Conservation (phyloP, 2,888 invertebrate species). For the Caenorhabditis doughertyi region DNA sequence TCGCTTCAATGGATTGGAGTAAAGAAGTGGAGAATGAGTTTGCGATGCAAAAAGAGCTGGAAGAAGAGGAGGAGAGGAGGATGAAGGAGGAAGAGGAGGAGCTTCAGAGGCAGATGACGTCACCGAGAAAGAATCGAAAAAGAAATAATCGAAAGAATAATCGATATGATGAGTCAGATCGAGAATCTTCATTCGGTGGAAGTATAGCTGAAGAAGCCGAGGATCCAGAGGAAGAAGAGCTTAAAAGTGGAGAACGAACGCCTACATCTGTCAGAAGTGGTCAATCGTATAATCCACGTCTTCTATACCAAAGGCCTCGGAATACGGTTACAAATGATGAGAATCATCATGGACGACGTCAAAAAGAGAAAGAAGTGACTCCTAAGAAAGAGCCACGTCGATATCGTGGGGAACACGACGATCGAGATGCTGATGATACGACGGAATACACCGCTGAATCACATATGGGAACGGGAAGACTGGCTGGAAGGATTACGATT, state of each 20-base stretch:
- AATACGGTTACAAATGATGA: not conserved
- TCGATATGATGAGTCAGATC: constrained; percentile 54
- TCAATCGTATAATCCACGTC: constrained; percentile 20
- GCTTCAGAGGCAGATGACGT: constrained; percentile 10
- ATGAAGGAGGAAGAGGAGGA: constrained; percentile 1
- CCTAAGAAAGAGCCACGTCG: constrained; percentile 3
- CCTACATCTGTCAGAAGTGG: constrained; percentile 53
- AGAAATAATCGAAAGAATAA: not conserved
- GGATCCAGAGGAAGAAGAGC: constrained; percentile 56
- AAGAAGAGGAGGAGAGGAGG: constrained; percentile 38
- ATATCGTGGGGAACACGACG: constrained; percentile 65
- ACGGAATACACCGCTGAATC: constrained; percentile 30
- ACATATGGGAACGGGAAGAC: constrained; percentile 35
- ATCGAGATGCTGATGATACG: constrained; percentile 50
- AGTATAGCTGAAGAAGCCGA: constrained; percentile 66
- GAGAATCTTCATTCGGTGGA: constrained; percentile 66
- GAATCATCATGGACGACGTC: constrained; percentile 22
- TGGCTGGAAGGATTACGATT: constrained; percentile 56
- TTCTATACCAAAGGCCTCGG: constrained; percentile 14
- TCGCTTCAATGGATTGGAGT: constrained; percentile 71
- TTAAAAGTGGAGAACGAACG: constrained; percentile 65
- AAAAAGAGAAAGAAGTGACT: not conserved
- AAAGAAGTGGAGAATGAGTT: constrained; percentile 64
- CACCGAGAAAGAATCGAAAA: constrained; percentile 22
- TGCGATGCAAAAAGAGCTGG: constrained; percentile 26